These are phyloP conservation scores for Archips xylosteana DNA, from an alignment of 2,888 invertebrate species.

Conservation along the genomic window DNA sequence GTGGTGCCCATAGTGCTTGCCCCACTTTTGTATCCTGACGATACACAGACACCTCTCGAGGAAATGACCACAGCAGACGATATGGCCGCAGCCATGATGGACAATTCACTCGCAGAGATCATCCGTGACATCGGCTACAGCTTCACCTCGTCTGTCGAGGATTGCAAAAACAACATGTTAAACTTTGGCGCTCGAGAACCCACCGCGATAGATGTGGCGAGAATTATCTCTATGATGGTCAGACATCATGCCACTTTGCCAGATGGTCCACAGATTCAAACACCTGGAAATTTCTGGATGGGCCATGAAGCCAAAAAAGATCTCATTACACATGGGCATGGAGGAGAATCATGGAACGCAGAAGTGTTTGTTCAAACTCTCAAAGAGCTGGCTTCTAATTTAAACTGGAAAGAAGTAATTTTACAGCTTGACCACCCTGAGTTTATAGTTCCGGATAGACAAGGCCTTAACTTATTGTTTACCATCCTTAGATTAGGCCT, in stretches of 20 bases:
- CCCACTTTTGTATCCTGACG: slow-evolving; percentile 94
- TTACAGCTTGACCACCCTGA: slow-evolving; percentile 96
- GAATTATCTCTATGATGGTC: slow-evolving; percentile 94
- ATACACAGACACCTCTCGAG: slow-evolving; percentile 87
- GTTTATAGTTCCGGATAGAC: slow-evolving; percentile 94
- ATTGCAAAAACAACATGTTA: slow-evolving; percentile 93
- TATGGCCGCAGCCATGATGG: slow-evolving; percentile 87
- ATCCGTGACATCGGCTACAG: slow-evolving; percentile 96
- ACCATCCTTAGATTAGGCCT: slow-evolving; percentile 93
- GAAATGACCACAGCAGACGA: slow-evolving; percentile 88
- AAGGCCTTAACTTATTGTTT: slow-evolving; percentile 93
- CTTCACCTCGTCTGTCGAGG: slow-evolving; percentile 94
- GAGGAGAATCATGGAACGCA: slow-evolving; percentile 94
- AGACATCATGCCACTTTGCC: slow-evolving; percentile 89
- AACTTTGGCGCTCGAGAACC: slow-evolving; percentile 94
- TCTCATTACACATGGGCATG: slow-evolving; percentile 65
- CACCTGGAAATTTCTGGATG: slow-evolving; percentile 88
- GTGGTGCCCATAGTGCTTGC: slow-evolving; percentile 95
- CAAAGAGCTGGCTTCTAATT: slow-evolving; percentile 93
- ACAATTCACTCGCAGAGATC: slow-evolving; percentile 93
- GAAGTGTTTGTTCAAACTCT: slow-evolving; percentile 97
- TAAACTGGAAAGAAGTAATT: slow-evolving; percentile 97
- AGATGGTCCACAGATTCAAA: slow-evolving; percentile 89
- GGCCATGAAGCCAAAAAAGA: slow-evolving; percentile 85
- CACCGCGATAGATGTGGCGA: slow-evolving; percentile 93